Evolutionary conservation across 2,797 vertebrate species (phyloP).

Genomic region (Muscicapa comitata): DNA sequence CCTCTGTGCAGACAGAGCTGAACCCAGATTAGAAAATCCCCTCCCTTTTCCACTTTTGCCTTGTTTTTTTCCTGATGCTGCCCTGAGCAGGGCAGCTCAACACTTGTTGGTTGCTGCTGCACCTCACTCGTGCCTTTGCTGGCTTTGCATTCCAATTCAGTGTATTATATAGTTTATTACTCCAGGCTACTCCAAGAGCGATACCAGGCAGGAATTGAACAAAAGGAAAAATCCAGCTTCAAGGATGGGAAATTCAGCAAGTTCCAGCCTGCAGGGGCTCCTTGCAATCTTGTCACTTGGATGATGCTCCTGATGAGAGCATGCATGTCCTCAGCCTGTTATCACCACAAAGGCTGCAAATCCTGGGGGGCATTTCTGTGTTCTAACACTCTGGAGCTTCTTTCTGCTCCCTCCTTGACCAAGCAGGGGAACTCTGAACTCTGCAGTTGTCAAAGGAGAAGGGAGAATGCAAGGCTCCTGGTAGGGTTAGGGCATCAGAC

Average conservation of each 20-base stretch:
- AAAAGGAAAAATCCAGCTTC: not conserved
- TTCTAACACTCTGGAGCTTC: not conserved
- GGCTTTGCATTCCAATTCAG: not conserved
- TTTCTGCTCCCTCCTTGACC: not conserved
- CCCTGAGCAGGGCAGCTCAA: slow-evolving; percentile 3
- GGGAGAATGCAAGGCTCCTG: not conserved
- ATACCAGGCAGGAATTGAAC: not conserved
- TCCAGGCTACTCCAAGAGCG: not conserved
- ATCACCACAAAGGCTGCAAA: not conserved
- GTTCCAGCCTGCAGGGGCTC: not conserved
- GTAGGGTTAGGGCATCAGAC: not conserved
- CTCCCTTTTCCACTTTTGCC: not conserved
- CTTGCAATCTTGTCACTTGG: not conserved
- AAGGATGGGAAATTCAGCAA: not conserved
- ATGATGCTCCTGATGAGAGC: not conserved
- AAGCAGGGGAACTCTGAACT: not conserved
- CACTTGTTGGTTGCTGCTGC: slow-evolving; percentile 1
- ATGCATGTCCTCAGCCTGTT: not conserved
- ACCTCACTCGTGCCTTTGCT: not conserved
- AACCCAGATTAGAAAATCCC: not conserved
- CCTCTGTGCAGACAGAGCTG: not conserved
- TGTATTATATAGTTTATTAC: not conserved
- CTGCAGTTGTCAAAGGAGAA: not conserved
- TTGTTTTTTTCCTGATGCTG: not conserved
- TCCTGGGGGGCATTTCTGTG: not conserved